Base-by-base conservation (phyloP, 2,888 invertebrate genomes). In the Coenonympha arcania region DNA sequence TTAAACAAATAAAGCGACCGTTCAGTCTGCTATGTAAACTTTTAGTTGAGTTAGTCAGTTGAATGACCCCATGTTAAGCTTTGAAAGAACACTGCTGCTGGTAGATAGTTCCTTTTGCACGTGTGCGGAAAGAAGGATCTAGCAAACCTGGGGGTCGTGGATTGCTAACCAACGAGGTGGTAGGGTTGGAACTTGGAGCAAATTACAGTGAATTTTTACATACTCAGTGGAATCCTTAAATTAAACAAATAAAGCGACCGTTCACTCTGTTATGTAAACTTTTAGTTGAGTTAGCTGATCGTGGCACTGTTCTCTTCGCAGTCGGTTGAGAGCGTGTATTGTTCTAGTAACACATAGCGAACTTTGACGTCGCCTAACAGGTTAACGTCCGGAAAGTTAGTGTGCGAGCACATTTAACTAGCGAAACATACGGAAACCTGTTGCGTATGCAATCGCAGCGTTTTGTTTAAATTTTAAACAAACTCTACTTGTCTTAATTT, bases 341-440 rank as follows among this genome's bases (percentile, higher is more conserved):
- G 56, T 56, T 47, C 48, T 48, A 48, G 40, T 39, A 47, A 41
- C 46, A 46, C 51, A 51, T 47, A 37, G 43, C 31, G 50, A 59
- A 58, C 58, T 58, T 56, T 52, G 56, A 59, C 59, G 55, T 56
- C 57, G 51, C 50, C 54, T 57, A 58, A 56, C 56, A 59, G 60
- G 60, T 58, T 60, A 55, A 55, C 55, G 57, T 49, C 52, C 44
- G 49, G 43, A 44, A 58, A 60, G 59, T 60, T 59, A 54, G 50
- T 54, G 53, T 49, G 52, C 56, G 54, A 34, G 34, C 54, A 55
- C 55, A 53, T 53, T 59, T 54, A 57, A 44, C 31, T 16, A 15
- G 18, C 39, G 1, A 42, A 50, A 57, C 41, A 46, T 20, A 48
- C 40, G 31, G 16, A 6, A 1, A 11, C 4, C 1, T 3, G 26